A percentile compares a stretch with the other conserved stretches of the same genome.
These are phyloP conservation scores for Polydrusus cervinus DNA, from an alignment of 2,888 invertebrate genomes.

Conservation along the genomic window DNA sequence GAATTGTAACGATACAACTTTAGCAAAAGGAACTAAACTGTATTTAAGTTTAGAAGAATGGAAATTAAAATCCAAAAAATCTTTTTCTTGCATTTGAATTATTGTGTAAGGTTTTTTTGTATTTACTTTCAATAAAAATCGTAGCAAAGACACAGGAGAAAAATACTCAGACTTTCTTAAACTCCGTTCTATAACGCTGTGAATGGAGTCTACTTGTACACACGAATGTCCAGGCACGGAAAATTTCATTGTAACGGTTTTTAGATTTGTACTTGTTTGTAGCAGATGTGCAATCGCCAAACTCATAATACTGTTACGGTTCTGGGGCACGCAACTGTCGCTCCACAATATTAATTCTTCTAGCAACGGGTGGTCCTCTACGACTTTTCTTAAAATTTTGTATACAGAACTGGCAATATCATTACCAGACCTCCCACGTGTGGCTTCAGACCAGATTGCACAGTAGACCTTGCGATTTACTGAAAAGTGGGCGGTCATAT, in stretches of 20 bases:
- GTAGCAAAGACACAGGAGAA: slow-evolving; percentile 44
- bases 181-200: slow-evolving; percentile 48
- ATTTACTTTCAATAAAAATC: slow-evolving; percentile 27
- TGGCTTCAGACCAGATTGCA: slow-evolving; percentile 24
- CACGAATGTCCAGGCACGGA: slow-evolving; percentile 58
- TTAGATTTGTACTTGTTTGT: neutral
- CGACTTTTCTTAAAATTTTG: slow-evolving; percentile 16
- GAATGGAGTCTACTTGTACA: slow-evolving; percentile 15
- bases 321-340: neutral
- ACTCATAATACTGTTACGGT: neutral
- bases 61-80: slow-evolving; percentile 19
- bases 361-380: neutral
- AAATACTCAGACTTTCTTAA: slow-evolving; percentile 54
- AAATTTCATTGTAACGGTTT: slow-evolving; percentile 55
- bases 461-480: slow-evolving; percentile 11
- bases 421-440: slow-evolving; percentile 11
- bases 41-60: slow-evolving; percentile 26
- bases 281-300: neutral
- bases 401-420: slow-evolving; percentile 28
- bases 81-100: slow-evolving; percentile 10
- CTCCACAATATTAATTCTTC: slow-evolving; percentile 28
- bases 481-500: slow-evolving; percentile 28
- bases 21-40: slow-evolving; percentile 14
- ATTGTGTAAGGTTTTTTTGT: slow-evolving; percentile 16
- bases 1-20: slow-evolving; percentile 27